A percentile compares a stretch with the other conserved stretches of the same genome.
These are phyloP conservation scores for Monodelphis domestica DNA, from an alignment of 2,797 vertebrate genomes.

Conservation along the genomic window DNA sequence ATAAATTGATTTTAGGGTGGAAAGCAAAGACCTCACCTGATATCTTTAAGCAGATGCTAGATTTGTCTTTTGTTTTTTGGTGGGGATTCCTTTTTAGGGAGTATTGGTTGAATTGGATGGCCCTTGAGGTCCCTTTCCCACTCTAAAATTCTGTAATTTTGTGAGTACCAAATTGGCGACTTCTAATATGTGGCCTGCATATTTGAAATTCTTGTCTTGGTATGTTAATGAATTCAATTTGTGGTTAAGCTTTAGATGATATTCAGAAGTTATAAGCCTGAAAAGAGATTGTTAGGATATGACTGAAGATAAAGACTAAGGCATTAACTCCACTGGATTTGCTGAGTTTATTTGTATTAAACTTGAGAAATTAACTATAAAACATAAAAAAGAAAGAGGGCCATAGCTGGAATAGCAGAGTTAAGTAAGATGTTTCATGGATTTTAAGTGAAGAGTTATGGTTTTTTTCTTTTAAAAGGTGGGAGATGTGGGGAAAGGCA, in stretches of 20 bases:
- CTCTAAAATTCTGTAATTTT: neutral
- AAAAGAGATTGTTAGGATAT: neutral
- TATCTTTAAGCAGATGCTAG: neutral
- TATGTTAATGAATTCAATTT: neutral
- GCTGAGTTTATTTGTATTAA: neutral
- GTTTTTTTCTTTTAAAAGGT: neutral
- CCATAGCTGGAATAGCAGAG: neutral
- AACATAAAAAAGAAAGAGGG: neutral
- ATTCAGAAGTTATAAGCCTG: neutral
- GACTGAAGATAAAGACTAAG: neutral
- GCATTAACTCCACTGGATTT: neutral
- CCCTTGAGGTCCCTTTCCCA: neutral
- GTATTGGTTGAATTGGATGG: neutral
- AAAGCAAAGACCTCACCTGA: neutral
- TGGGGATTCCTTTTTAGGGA: neutral
- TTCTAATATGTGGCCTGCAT: neutral
- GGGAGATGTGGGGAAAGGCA: neutral
- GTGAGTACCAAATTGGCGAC: neutral
- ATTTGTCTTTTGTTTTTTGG: neutral
- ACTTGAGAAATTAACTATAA: neutral
- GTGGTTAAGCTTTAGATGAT: neutral
- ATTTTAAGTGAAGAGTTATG: neutral
- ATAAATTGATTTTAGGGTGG: neutral
- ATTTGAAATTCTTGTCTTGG: neutral
- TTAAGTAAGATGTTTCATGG: neutral